Evolutionary conservation across 2,888 invertebrate genomes (phyloP), one percentile per base, ranked within the genome.

Genomic region (Habroteleia sp.): DNA sequence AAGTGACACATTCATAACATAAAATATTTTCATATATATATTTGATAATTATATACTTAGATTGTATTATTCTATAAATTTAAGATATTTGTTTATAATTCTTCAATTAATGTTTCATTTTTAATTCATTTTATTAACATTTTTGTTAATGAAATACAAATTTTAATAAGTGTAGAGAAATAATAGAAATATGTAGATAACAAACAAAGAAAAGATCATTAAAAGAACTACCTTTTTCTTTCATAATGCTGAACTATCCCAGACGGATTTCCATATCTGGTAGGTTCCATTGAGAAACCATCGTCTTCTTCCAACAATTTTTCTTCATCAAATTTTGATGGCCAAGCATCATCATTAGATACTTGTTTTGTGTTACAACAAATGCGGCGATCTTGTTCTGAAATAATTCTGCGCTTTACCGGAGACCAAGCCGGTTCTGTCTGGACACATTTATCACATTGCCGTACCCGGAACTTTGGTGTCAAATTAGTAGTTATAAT

Each of bases 391-490:
- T 88, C 85, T 75, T 85, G 82, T 54, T 87, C 86, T 50, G 85
- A 85, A 63, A 87, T 78, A 73, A 88, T 87, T 69, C 86, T 81
- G 41, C 87, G 87, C 76, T 87, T 87, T 27, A 85, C 80, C 54
- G 88, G 87, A 41, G 87, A 87, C 68, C 87, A 80, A 50, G 85
- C 66, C 23, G 88, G 87, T 74, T 88, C 88, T 27, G 88, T 88
- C 81, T 88, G 88, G 46, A 88, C 84, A 81, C 89, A 90, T 72
- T 90, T 89, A 63, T 90, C 90, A 81, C 90, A 90, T 63, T 88
- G 90, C 72, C 90, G 89, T n/a, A 93, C 90, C 81, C 92, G 91
- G 87, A 94, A 95, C 84, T 94, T 94, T 77, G 94, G 90, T 84
- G 87, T 81, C 58, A 83, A 56, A 58, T 77, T 87, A 79, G 91